Percentiles rank a stretch among this genome's conserved stretches.
phyloP scores from a whole-genome alignment of 2,113 vertebrate genomes.

The Osmerus mordax region DNA sequence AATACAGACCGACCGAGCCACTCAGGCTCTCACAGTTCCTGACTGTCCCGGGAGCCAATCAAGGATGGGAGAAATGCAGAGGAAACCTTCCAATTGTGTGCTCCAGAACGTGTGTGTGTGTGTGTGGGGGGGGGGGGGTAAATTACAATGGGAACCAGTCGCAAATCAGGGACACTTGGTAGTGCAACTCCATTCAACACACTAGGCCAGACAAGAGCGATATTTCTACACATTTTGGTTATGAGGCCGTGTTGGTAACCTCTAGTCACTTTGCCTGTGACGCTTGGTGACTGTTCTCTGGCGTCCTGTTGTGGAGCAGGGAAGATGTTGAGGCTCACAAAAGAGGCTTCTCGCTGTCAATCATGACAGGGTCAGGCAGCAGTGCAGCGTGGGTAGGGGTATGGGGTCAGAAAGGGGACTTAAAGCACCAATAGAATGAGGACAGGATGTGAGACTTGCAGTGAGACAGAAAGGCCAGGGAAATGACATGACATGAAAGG shows the following conservation, averaged over 20 bases:
- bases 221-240: too few species aligned
- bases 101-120: too few species aligned
- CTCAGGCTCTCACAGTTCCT: too few species aligned
- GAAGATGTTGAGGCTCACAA: background rate
- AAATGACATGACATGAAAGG: background rate
- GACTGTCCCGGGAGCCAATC: too few species aligned
- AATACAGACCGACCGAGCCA: too few species aligned
- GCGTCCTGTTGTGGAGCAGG: background rate
- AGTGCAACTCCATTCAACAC: too few species aligned
- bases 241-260: too few species aligned
- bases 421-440: constrained; percentile 2
- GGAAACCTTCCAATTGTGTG: too few species aligned
- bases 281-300: too few species aligned
- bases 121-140: background rate
- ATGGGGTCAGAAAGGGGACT: background rate
- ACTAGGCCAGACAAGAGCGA: too few species aligned
- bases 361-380: constrained; percentile 34
- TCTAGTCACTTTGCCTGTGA: too few species aligned
- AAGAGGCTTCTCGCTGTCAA: constrained; percentile 28
- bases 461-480: background rate
- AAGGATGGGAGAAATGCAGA: too few species aligned
- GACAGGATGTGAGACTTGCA: background rate
- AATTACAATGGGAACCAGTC: background rate
- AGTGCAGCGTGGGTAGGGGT: background rate
- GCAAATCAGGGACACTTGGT: background rate